These are phyloP conservation scores for Dynastes maya DNA, from an alignment of 2,888 invertebrate species.

Conservation along the genomic window DNA sequence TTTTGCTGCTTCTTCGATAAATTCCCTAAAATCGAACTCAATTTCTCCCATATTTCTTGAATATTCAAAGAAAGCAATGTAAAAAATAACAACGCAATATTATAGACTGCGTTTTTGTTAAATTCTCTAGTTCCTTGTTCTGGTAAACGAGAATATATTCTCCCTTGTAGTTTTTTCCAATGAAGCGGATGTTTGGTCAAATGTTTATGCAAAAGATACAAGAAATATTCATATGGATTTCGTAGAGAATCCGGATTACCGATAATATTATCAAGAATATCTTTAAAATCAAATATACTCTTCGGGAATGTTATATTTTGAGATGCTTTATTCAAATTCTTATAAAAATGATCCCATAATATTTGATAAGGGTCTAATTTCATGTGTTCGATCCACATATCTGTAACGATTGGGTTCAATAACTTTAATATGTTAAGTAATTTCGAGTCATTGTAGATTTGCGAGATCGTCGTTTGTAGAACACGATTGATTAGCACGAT, in stretches of 20 bases:
- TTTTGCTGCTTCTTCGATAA: conserved; percentile 61
- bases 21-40: conserved; percentile 61
- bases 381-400: conserved; percentile 63
- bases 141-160: conserved; percentile 68
- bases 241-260: conserved; percentile 51
- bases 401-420: conserved; percentile 61
- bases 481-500: conserved; percentile 61
- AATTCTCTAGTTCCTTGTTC: conserved; percentile 66
- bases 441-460: conserved; percentile 55
- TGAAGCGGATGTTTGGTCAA: conserved; percentile 64
- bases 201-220: conserved; percentile 63
- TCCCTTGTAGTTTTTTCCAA: conserved; percentile 67
- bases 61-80: conserved; percentile 61
- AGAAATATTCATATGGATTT: conserved; percentile 65
- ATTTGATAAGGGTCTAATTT: conserved; percentile 65
- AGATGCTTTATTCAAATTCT: conserved; percentile 57
- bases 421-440: conserved; percentile 60
- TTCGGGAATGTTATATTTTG: conserved; percentile 41
- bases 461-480: conserved; percentile 59
- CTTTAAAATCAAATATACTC: conserved; percentile 58
- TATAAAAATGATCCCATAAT: conserved; percentile 68
- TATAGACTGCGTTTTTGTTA: conserved; percentile 63
- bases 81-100: conserved; percentile 64
- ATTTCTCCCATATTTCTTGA: conserved; percentile 64
- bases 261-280: conserved; percentile 54